Evolutionary conservation across 2,888 invertebrate genomes (phyloP).

Genomic region (Phlogophora meticulosa): DNA sequence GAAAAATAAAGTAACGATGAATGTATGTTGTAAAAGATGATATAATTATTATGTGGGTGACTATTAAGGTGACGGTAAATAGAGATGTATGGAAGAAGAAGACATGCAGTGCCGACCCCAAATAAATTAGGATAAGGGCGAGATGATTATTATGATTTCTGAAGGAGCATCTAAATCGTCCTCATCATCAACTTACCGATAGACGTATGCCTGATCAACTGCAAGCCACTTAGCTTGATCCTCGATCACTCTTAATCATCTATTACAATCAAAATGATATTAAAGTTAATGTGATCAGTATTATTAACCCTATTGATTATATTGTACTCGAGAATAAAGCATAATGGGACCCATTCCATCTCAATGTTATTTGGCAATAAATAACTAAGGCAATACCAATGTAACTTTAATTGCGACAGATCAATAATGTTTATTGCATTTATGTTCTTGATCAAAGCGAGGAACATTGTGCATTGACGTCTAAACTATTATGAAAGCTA

Average conservation of each 20-base stretch:
- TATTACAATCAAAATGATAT: conserved; percentile 7
- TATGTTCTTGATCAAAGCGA: conserved; percentile 33
- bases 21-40: no score
- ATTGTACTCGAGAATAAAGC: conserved; percentile 26
- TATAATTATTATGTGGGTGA: no score
- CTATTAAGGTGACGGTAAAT: no score
- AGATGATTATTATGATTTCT: no score
- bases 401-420: conserved; percentile 34
- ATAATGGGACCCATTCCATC: conserved; percentile 21
- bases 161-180: no score
- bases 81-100: no score
- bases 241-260: background rate
- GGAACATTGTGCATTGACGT: background rate
- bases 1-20: no score
- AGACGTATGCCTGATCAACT: background rate
- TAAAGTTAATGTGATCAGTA: conserved; percentile 27
- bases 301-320: conserved; percentile 27
- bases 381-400: conserved; percentile 15
- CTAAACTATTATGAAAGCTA: background rate
- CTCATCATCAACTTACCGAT: no score
- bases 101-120: no score
- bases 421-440: conserved; percentile 28
- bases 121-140: no score
- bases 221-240: background rate
- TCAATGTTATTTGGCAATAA: conserved; percentile 28